Conservation (phyloP, 2,113 vertebrate species). For the Machaerirhynchus nigripectus region DNA sequence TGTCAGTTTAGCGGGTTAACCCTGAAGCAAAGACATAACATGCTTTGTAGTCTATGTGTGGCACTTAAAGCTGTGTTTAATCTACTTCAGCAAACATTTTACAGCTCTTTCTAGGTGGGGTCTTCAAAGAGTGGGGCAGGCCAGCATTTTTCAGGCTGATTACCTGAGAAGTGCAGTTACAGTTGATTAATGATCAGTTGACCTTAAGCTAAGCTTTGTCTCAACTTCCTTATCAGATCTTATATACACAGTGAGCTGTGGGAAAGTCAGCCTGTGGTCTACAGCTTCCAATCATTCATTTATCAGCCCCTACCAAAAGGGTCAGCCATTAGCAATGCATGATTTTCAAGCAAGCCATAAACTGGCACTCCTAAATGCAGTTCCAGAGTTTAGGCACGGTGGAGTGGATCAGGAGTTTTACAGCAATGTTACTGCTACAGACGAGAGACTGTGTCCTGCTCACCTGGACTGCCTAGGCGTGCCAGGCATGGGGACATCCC, state of each 20-base stretch:
- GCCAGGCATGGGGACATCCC: not conserved
- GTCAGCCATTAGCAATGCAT: not conserved
- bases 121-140: conserved; percentile 45
- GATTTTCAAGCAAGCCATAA: conserved; percentile 1
- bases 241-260: conserved; percentile 60
- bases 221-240: conserved; percentile 66
- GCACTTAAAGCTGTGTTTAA: conserved; percentile 49
- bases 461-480: not conserved
- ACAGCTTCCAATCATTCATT: conserved; percentile 43
- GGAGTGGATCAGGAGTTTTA: not conserved
- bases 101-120: conserved; percentile 47
- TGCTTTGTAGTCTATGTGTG: conserved; percentile 43
- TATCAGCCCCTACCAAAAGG: conserved; percentile 24
- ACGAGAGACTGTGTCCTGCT: not conserved
- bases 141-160: conserved; percentile 52
- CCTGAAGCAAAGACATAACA: conserved; percentile 7
- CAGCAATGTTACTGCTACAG: not conserved
- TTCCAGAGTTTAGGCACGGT: not conserved
- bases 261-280: conserved; percentile 58
- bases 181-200: conserved; percentile 64
- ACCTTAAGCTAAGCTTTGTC: conserved; percentile 55
- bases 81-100: conserved; percentile 60
- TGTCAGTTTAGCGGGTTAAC: not conserved
- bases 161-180: conserved; percentile 58
- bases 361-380: not conserved